A percentile compares a stretch with the other conserved stretches of the same genome.
These are phyloP conservation scores for Cecidostiba fungosa DNA, from an alignment of 2,888 invertebrate genomes.

Conservation along the genomic window DNA sequence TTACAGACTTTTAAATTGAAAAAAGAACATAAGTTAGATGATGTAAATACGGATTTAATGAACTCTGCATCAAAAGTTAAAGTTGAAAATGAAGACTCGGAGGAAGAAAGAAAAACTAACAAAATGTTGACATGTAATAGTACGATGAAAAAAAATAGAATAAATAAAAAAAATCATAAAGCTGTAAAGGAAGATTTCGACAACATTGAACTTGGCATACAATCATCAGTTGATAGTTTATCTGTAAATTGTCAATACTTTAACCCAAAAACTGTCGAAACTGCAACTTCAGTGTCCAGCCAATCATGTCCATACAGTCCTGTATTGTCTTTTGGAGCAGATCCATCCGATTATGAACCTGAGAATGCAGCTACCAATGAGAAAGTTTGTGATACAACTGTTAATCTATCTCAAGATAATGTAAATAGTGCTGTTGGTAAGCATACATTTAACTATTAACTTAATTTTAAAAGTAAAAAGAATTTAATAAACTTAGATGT, in stretches of 20 bases:
- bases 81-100: neutral
- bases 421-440: neutral
- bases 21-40: neutral
- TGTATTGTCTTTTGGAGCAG: constrained; percentile 43
- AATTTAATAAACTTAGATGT: no score
- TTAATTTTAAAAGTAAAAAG: neutral
- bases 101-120: neutral
- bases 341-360: neutral
- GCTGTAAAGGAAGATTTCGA: neutral
- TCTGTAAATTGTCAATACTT: constrained; percentile 52
- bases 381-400: neutral
- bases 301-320: neutral
- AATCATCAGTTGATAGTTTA: constrained; percentile 48
- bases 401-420: neutral
- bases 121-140: neutral
- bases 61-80: neutral
- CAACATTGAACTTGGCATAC: neutral
- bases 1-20: constrained; percentile 36
- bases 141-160: constrained; percentile 23
- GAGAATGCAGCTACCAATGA: neutral
- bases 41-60: neutral
- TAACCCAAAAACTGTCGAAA: neutral
- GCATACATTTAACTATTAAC: neutral
- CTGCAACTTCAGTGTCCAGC: neutral
- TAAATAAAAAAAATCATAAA: neutral